Evolutionary conservation across 2,113 vertebrate species (phyloP).

Genomic region (Diadophis punctatus): DNA sequence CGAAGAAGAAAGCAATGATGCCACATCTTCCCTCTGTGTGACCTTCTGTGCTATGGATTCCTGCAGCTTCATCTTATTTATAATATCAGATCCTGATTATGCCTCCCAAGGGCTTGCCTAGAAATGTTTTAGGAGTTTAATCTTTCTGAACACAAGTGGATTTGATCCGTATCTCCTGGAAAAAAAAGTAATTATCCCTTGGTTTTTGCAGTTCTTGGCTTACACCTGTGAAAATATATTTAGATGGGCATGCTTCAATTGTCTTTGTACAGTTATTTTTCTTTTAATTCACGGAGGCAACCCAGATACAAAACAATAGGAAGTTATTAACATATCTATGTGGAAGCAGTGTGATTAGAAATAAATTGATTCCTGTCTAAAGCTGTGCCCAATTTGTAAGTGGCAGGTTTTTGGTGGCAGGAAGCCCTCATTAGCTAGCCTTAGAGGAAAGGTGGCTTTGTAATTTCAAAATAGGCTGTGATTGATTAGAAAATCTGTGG

Average conservation of each 20-base stretch:
- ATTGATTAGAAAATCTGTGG: conserved; percentile 1
- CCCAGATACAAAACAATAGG: not conserved
- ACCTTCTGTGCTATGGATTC: not conserved
- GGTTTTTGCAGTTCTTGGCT: not conserved
- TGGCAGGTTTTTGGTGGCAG: not conserved
- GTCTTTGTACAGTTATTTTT: not conserved
- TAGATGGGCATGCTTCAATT: not conserved
- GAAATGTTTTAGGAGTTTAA: not conserved
- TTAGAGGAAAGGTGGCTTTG: not conserved
- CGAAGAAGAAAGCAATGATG: not conserved
- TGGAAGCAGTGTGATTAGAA: not conserved
- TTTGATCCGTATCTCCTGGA: not conserved
- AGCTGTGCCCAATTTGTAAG: not conserved
- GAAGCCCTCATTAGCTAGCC: not conserved
- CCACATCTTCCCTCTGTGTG: not conserved
- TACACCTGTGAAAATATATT: not conserved
- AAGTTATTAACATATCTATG: not conserved
- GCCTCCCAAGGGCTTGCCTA: not conserved
- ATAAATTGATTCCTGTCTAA: not conserved
- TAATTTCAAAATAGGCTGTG: conserved; percentile 17
- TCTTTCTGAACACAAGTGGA: not conserved
- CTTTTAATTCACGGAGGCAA: not conserved
- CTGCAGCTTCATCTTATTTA: not conserved
- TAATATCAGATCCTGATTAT: not conserved
- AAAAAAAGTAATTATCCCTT: not conserved